phyloP scores from a whole-genome alignment of 2,888 invertebrate species.

The Metopia argyrocephala region DNA sequence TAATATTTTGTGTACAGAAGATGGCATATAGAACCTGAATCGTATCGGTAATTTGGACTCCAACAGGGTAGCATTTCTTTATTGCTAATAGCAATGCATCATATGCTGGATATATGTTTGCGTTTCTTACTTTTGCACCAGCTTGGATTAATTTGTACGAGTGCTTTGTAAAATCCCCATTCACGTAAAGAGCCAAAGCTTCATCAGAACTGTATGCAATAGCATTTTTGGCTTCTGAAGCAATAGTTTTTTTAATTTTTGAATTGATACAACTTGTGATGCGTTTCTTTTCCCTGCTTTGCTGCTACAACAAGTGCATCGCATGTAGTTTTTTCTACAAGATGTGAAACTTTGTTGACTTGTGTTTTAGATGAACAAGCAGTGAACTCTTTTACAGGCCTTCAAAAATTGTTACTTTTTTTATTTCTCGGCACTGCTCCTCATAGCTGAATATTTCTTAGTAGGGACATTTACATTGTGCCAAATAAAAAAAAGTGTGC shows the following conservation, averaged over 20 bases:
- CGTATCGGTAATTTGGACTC: neutral
- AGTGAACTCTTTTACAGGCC: neutral
- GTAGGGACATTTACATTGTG: neutral
- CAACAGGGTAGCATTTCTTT: constrained; percentile 29
- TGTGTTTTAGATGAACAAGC: too few species aligned
- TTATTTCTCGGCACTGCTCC: constrained; percentile 18
- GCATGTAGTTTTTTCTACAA: neutral
- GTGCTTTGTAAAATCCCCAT: constrained; percentile 18
- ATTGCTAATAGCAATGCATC: constrained; percentile 17
- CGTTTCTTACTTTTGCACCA: constrained; percentile 23
- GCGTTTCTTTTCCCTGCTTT: too few species aligned
- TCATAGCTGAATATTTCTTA: constrained; percentile 6
- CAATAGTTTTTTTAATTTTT: neutral
- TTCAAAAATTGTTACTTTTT: neutral
- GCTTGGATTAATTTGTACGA: constrained; percentile 11
- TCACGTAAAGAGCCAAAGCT: constrained; percentile 19
- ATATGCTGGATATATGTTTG: constrained; percentile 40
- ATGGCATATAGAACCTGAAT: neutral
- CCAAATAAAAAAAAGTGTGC: too few species aligned
- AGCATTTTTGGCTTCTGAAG: neutral
- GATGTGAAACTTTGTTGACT: neutral
- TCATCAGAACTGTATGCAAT: constrained; percentile 21
- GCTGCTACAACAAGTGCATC: too few species aligned
- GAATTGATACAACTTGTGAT: too few species aligned
- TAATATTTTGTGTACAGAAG: constrained; percentile 25